Evolutionary conservation across 2,113 vertebrate species (phyloP).

Genomic region (Tenebrosternarchus preto): DNA sequence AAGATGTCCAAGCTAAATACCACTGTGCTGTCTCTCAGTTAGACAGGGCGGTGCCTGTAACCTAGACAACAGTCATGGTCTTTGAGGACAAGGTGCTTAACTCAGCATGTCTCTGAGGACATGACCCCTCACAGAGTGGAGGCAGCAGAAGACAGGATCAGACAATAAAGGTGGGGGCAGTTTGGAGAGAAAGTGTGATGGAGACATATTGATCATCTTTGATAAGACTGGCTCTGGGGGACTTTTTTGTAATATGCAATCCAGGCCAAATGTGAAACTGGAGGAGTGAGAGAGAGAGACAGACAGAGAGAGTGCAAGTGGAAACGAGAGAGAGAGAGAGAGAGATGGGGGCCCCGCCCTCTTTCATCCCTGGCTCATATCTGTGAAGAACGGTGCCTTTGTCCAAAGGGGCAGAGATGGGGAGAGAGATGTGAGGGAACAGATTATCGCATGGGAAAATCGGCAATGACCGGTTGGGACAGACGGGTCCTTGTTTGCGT

Average conservation of each 20-base stretch:
- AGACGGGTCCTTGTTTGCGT: slow-evolving; percentile 7
- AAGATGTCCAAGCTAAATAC: neutral
- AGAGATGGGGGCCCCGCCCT: neutral
- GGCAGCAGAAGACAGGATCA: slow-evolving; percentile 39
- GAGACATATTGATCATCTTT: slow-evolving; percentile 37
- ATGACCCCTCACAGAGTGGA: slow-evolving; percentile 16
- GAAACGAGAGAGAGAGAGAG: slow-evolving; percentile 1
- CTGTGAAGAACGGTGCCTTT: slow-evolving; percentile 27
- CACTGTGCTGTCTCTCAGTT: slow-evolving; percentile 8
- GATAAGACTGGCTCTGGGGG: slow-evolving; percentile 15
- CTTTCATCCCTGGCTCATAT: slow-evolving; percentile 4
- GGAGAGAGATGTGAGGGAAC: neutral
- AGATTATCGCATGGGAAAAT: neutral
- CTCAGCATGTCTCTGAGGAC: slow-evolving; percentile 4
- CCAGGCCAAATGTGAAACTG: slow-evolving; percentile 13
- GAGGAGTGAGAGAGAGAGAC: neutral
- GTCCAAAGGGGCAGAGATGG: slow-evolving; percentile 22
- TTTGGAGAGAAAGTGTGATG: neutral
- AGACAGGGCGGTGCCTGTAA: slow-evolving; percentile 50
- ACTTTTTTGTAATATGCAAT: slow-evolving; percentile 26
- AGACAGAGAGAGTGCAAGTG: neutral
- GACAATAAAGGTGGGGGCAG: slow-evolving; percentile 13
- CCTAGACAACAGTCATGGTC: slow-evolving; percentile 50
- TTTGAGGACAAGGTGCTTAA: slow-evolving; percentile 30
- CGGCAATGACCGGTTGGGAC: neutral